Evolutionary conservation across 2,113 vertebrate genomes (phyloP).

Genomic region (Notarius quadriscutis): DNA sequence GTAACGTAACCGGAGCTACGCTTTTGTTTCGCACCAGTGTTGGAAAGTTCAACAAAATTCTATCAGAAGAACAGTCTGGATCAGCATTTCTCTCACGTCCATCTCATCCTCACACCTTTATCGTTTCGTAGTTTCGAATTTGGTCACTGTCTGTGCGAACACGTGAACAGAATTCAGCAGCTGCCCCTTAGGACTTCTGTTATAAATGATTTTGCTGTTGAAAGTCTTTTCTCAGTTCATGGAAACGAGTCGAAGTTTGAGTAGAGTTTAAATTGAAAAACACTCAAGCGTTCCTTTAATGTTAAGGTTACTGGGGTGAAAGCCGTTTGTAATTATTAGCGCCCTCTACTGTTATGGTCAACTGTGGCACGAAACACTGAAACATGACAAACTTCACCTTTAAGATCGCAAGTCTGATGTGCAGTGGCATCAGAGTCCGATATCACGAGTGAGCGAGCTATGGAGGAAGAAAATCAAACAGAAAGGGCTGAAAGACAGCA

Average conservation of each 20-base stretch:
- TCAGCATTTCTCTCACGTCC: too few relatives aligned
- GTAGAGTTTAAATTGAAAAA: not conserved
- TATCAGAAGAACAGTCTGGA: too few relatives aligned
- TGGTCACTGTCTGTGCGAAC: not conserved
- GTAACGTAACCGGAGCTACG: too few relatives aligned
- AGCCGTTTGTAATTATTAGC: not conserved
- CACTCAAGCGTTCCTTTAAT: not conserved
- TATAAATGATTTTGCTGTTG: not conserved
- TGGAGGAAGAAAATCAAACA: not conserved
- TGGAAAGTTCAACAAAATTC: too few relatives aligned
- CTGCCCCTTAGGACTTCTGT: not conserved
- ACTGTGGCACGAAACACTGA: not conserved
- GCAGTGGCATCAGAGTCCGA: not conserved
- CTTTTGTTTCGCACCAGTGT: too few relatives aligned
- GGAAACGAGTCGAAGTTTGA: not conserved
- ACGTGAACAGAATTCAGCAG: not conserved
- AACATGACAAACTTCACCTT: not conserved
- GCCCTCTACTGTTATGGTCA: not conserved
- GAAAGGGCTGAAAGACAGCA: too few relatives aligned
- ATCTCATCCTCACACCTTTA: too few relatives aligned
- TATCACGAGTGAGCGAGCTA: constrained; percentile 44
- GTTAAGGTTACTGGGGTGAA: not conserved
- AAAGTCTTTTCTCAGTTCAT: not conserved
- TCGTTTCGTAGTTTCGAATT: not conserved
- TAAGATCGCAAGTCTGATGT: not conserved